Conservation (phyloP, 2,113 vertebrate genomes). For the Symphodus melops region DNA sequence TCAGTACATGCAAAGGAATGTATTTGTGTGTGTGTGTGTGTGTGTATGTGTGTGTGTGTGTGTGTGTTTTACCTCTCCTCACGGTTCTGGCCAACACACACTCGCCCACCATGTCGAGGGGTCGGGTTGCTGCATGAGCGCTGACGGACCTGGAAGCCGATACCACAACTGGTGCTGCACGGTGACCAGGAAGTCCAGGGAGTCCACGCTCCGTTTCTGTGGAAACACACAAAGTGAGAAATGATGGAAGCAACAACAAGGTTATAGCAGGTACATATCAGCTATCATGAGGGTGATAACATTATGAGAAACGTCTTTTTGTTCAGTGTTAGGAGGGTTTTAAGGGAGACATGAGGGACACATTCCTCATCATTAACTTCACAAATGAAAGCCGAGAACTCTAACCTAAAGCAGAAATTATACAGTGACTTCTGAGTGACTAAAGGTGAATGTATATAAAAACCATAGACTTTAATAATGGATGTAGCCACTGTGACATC, state of each 20-base stretch:
- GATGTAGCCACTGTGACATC: no score
- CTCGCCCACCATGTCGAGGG: conserved; percentile 92
- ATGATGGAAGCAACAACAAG: not conserved
- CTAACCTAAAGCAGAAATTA: no score
- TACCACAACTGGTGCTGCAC: conserved; percentile 96
- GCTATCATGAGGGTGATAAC: no score
- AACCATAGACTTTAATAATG: no score
- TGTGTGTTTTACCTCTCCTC: conserved; percentile 89
- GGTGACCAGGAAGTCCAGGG: conserved; percentile 96
- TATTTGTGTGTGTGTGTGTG: not conserved
- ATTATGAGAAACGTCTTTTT: not conserved
- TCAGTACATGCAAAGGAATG: not conserved
- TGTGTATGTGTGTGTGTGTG: not conserved
- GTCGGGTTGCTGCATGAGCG: conserved; percentile 97
- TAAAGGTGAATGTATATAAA: no score
- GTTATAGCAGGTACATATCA: not conserved
- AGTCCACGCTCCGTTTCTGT: conserved; percentile 97
- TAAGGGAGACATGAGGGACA: no score
- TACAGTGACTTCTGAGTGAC: no score
- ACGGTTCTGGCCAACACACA: conserved; percentile 97
- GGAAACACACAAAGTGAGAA: conserved; percentile 32
- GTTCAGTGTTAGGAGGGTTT: not conserved
- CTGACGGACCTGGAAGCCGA: conserved; percentile 98
- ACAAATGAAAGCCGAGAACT: not conserved
- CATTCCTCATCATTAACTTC: no score